Evolutionary conservation across 92 coral and sea anemone genomes (phyloP), one percentile per base, ranked within the genome.

Genomic region (Meandrina meandrites): DNA sequence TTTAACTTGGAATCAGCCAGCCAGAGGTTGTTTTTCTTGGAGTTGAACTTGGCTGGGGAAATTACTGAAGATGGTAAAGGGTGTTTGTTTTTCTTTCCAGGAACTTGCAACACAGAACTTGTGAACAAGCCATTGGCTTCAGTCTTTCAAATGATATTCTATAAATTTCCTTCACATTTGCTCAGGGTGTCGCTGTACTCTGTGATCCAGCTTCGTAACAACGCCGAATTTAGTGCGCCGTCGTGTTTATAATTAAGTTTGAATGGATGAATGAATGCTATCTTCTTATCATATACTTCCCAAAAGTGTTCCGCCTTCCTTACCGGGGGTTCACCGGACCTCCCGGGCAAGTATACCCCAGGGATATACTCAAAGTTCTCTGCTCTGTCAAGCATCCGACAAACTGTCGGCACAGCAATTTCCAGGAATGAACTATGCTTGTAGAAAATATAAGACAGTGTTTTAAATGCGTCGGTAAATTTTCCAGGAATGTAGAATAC

Each of bases 311-410:
- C 82, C 27, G 93, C 90, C 76, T 94, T 91, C 78, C 78, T 79
- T 0, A 96, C 98, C 5, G 90, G 88, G n/a, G 98, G 78, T 58
- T 93, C 93, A 35, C 94, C 94, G 30, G 76, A 72, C 82, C 91
- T 80, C 1, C 98, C 98, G 50, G 98, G 98, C 73, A 96, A 83
- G 71, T 96, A 96, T 8, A 94, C 53, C 79, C 98, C 98, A 72
- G 92, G 91, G 80, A 96, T 89, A 28, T 85, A 68, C 87, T 92
- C 92, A 80, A 96, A 94, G 72, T 94, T 89, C 0, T 79, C 89
- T 54, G 64, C 89, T 11, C 51, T 32, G 81, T 96, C 98, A 27
- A 94, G 81, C 92, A 94, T 89, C 36, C 98, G 92, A 28, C 92
- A 88, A 6, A 96, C 94, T 50, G 98, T 94, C 2, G 98, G 98